These are phyloP conservation scores for Ctenomys sociabilis DNA, from an alignment of 2,113 vertebrate genomes.

Conservation along the genomic window DNA sequence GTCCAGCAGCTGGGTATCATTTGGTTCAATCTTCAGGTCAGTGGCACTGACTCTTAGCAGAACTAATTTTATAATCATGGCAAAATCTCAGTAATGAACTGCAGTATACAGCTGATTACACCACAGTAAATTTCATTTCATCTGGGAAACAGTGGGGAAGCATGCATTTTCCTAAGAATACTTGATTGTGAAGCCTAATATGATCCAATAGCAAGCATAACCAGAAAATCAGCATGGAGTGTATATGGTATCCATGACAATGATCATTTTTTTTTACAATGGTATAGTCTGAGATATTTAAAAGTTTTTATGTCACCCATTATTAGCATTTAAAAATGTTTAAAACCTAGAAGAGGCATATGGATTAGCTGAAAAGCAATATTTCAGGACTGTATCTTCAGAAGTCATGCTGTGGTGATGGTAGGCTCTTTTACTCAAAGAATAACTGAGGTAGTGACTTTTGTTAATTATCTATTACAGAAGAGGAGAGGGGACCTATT, in stretches of 20 bases:
- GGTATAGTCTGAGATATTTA: neutral
- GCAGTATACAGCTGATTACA: slow-evolving; percentile 66
- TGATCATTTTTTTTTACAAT: neutral
- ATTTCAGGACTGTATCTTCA: neutral
- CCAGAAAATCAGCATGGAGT: slow-evolving; percentile 36
- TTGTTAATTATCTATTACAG: slow-evolving; percentile 29
- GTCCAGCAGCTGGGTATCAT: slow-evolving; percentile 80
- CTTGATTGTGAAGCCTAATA: slow-evolving; percentile 36
- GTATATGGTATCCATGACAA: neutral
- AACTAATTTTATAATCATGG: slow-evolving; percentile 76
- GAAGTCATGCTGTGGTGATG: neutral
- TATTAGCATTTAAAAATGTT: slow-evolving; percentile 7
- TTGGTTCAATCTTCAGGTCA: slow-evolving; percentile 78
- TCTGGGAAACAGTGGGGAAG: slow-evolving; percentile 69
- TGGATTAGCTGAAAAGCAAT: slow-evolving; percentile 9
- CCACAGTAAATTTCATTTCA: slow-evolving; percentile 55
- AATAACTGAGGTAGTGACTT: neutral
- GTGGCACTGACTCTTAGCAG: slow-evolving; percentile 66
- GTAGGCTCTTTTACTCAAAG: neutral
- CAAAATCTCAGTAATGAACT: slow-evolving; percentile 68
- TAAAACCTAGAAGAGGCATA: slow-evolving; percentile 12
- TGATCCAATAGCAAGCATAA: slow-evolving; percentile 9
- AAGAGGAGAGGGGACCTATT: neutral
- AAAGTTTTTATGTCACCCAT: neutral
- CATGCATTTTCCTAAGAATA: slow-evolving; percentile 46